Conservation (phyloP, 2,888 invertebrate species). For the Stramonita haemastoma region DNA sequence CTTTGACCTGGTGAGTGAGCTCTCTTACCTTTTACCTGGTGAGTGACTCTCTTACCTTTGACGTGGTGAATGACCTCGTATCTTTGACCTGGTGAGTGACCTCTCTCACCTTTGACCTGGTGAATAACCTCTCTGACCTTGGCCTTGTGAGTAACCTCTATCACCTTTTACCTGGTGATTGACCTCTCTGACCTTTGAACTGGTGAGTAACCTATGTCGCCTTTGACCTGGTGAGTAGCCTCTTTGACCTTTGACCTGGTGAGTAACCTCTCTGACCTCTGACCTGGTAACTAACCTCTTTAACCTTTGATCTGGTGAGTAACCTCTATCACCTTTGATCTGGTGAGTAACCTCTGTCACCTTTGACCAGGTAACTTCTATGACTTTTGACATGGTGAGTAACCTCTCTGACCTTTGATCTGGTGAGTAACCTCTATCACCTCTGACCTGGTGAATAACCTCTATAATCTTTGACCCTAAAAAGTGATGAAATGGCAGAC, state of each 20-base stretch:
- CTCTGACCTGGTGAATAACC: slow-evolving; percentile 26
- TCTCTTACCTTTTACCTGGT: background rate
- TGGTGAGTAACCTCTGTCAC: background rate
- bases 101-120: background rate
- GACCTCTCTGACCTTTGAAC: background rate
- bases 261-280: background rate
- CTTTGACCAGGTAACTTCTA: too few species aligned
- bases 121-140: background rate
- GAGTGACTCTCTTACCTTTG: background rate
- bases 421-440: background rate
- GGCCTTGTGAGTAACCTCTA: background rate
- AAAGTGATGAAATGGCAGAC: too few species aligned
- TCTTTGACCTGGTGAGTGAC: slow-evolving; percentile 28
- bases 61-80: background rate
- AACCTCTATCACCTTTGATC: background rate
- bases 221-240: slow-evolving; percentile 29
- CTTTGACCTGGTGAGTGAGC: slow-evolving; percentile 28
- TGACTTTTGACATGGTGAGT: slow-evolving; percentile 29
- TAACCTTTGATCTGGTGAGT: slow-evolving; percentile 32
- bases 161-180: slow-evolving; percentile 30
- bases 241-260: background rate
- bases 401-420: background rate
- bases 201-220: background rate
- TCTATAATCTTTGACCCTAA: background rate
- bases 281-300: background rate